phyloP scores from a whole-genome alignment of 1,140 invertebrate genomes.

The Camponotus floridanus region DNA sequence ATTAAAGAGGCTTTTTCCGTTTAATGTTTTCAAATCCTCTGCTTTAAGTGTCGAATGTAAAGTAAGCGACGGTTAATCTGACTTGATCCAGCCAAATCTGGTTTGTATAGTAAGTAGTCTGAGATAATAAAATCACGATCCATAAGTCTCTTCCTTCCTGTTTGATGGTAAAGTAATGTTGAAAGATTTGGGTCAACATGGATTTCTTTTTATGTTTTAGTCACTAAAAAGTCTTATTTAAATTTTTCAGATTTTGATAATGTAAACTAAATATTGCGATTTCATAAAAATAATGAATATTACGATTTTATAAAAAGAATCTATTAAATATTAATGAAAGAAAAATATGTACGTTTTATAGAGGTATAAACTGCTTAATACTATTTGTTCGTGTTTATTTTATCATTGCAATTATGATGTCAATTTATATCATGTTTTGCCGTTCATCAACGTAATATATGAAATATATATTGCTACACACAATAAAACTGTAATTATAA shows the following conservation, averaged over 20 bases:
- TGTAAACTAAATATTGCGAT: not conserved
- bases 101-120: not conserved
- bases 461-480: not conserved
- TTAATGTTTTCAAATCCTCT: not conserved
- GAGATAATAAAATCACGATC: not conserved
- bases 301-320: not conserved
- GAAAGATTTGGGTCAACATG: not conserved
- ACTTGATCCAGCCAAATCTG: not conserved
- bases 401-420: not conserved
- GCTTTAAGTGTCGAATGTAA: constrained; percentile 18
- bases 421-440: not conserved
- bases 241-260: not conserved
- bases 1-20: not conserved
- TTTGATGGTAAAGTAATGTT: constrained; percentile 15
- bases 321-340: not conserved
- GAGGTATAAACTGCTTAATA: not conserved
- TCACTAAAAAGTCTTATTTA: not conserved
- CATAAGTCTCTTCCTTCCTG: constrained; percentile 7
- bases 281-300: not conserved
- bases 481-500: not conserved
- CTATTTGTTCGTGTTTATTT: not conserved
- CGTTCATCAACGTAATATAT: not conserved
- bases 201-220: not conserved
- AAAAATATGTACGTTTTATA: not conserved
- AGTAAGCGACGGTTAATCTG: not conserved